Evolutionary conservation across 2,113 vertebrate genomes (phyloP).

Genomic region (Ophthalmolycus amberensis): DNA sequence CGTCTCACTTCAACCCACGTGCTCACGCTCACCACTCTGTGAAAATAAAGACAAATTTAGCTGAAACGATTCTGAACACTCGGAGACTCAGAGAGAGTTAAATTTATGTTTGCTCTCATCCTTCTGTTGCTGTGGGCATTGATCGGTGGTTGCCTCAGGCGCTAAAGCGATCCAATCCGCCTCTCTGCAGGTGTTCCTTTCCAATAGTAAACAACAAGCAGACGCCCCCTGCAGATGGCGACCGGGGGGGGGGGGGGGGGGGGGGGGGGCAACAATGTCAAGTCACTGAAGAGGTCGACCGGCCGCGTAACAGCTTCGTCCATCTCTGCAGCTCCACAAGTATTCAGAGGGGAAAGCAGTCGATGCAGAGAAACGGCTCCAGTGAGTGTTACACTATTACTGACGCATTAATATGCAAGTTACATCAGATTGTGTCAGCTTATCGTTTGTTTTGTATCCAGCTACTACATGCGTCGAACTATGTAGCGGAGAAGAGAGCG

Average conservation of each 20-base stretch:
- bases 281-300: too few relatives aligned
- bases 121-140: not conserved
- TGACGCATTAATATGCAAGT: too few relatives aligned
- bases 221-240: conserved; percentile 7
- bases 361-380: too few relatives aligned
- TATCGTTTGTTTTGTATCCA: too few relatives aligned
- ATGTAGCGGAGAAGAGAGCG: not conserved
- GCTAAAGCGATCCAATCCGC: conserved; percentile 4
- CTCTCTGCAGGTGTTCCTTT: conserved; percentile 29
- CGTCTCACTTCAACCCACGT: conserved; percentile 6
- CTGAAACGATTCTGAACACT: not conserved
- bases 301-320: too few relatives aligned
- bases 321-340: too few relatives aligned
- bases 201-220: conserved; percentile 49
- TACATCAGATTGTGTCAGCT: too few relatives aligned
- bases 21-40: not conserved
- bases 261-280: too few relatives aligned
- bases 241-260: not conserved
- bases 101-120: not conserved
- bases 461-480: not conserved
- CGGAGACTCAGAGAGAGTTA: not conserved
- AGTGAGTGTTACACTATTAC: too few relatives aligned
- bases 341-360: too few relatives aligned
- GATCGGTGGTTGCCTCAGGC: conserved; percentile 17
- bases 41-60: not conserved